Evolutionary conservation across 2,113 vertebrate species (phyloP).

Genomic region (Motacilla alba): DNA sequence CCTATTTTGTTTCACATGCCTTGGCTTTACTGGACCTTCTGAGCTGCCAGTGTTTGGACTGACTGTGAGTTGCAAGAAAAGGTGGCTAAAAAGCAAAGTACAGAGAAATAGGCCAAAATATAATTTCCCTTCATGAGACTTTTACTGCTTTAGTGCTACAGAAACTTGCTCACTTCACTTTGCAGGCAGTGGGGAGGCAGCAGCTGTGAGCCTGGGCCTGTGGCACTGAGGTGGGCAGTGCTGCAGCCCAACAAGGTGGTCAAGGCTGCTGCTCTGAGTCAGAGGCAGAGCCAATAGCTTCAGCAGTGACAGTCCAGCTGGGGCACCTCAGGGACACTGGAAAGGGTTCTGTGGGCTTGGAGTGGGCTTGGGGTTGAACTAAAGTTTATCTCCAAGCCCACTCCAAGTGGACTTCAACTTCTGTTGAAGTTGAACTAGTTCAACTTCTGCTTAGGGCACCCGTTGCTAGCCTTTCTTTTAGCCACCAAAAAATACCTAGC

Average conservation of each 20-base stretch:
- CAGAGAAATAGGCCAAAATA: not conserved
- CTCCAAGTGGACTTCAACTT: too few relatives aligned
- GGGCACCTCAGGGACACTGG: accelerated
- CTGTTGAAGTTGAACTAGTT: not conserved
- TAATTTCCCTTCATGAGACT: not conserved
- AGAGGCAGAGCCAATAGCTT: not conserved
- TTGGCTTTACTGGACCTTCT: not conserved
- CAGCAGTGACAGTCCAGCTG: not conserved
- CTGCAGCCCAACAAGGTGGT: not conserved
- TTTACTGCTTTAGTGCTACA: not conserved
- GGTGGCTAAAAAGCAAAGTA: not conserved
- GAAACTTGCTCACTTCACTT: not conserved
- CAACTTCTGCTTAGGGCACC: not conserved
- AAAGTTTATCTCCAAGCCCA: too few relatives aligned
- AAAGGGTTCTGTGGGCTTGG: not conserved
- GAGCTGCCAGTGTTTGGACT: not conserved
- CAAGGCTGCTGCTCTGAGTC: not conserved
- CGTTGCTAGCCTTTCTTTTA: not conserved
- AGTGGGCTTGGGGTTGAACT: not conserved
- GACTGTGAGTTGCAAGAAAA: not conserved
- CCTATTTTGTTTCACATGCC: not conserved
- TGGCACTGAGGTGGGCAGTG: not conserved
- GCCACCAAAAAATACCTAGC: not conserved
- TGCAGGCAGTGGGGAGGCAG: not conserved
- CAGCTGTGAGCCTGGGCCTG: accelerated